Base-by-base conservation (phyloP, 2,888 invertebrate genomes). In the Phengaris arion region DNA sequence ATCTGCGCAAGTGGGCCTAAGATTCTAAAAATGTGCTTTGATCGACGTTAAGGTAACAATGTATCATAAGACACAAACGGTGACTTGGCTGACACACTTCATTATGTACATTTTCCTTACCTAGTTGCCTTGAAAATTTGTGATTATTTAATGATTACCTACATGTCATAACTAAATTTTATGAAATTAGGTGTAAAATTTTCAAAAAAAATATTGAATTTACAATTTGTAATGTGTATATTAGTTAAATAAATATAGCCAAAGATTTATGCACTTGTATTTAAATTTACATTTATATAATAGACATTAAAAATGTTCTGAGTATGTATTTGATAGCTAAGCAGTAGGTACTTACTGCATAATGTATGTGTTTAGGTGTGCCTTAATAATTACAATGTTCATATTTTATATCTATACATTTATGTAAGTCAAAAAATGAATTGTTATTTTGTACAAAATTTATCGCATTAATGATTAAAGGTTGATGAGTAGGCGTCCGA, bases 191-290 rank as follows among this genome's bases (percentile, higher is more conserved):
- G 15, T 46, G 6, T 15, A 74, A 22, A 22, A 22, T 22, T 22
- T 74, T 74, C 35, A 13, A 7, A 46, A 46, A 15, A 22, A 59
- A 77, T 74, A 59, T 54, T 68, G 48, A 46, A 55, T 35, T 13
- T 15, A 69, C n/a, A 45, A 68, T 64, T 35, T 35, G n/a, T 22
- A 70, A 15, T 54, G 15, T 74, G 72, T 77, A 75, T 69, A 74
- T 77, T 77, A 77, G 74, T 75, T 68, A 74, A 76, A 51, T 76
- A 74, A 78, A 74, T 77, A 74, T 78, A 81, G 78, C 81, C 81
- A 81, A 81, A 82, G 82, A 82, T 79, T 76, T 76, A 70, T 69
- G 55, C 69, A 70, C 22, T 69, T 68, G 45, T 55, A 74, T 73
- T 70, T 74, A 35, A 72, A 72, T 52, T 52, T 54, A 72, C 35